Conservation (phyloP, 2,888 invertebrate species). For the Drosophila acutilabella region DNA sequence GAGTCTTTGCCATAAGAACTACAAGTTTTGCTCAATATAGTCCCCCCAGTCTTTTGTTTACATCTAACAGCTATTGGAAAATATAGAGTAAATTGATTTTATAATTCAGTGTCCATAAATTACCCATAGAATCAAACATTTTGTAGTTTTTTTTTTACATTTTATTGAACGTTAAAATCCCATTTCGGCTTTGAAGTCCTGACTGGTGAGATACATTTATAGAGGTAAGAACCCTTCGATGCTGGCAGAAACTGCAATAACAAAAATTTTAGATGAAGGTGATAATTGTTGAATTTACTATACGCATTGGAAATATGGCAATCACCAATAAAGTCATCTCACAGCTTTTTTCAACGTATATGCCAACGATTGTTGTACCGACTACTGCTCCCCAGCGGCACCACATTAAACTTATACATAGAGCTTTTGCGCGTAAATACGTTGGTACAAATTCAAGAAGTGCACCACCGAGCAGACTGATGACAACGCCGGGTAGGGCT, state of each 20-base stretch:
- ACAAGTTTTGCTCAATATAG: too few relatives aligned
- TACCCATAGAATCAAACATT: too few relatives aligned
- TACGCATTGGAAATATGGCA: slow-evolving; percentile 57
- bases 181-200: too few relatives aligned
- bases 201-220: too few relatives aligned
- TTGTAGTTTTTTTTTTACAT: too few relatives aligned
- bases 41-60: too few relatives aligned
- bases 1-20: too few relatives aligned
- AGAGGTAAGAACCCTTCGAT: slow-evolving; percentile 39
- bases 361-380: slow-evolving; percentile 53
- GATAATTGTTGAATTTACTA: not conserved
- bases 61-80: too few relatives aligned
- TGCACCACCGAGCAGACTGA: slow-evolving; percentile 60
- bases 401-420: slow-evolving; percentile 68
- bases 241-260: slow-evolving; percentile 32
- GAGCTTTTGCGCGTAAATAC: slow-evolving; percentile 58
- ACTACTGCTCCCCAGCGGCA: slow-evolving; percentile 60
- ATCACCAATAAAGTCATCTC: slow-evolving; percentile 45
- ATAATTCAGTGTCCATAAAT: too few relatives aligned
- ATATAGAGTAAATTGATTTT: too few relatives aligned
- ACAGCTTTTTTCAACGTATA: slow-evolving; percentile 46
- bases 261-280: not conserved
- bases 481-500: slow-evolving; percentile 55
- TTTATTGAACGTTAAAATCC: too few relatives aligned
- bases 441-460: slow-evolving; percentile 66